Conservation (phyloP, 2,888 invertebrate genomes). For the Holacanthella duospinosa region DNA sequence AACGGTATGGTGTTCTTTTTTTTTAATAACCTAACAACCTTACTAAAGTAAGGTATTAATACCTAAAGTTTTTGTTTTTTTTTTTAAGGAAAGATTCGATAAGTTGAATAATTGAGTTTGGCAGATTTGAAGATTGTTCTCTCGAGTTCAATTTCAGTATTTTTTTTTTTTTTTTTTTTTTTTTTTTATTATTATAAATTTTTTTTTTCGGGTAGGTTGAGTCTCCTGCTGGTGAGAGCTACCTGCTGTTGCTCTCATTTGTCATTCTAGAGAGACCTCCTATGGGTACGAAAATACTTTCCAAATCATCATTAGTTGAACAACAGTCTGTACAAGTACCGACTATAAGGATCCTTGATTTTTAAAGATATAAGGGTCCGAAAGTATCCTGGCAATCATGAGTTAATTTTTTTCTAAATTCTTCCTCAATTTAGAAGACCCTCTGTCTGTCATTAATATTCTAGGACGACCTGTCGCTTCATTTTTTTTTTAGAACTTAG, state of each 20-base stretch:
- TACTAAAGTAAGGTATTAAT: too few species aligned
- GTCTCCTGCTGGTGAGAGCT: constrained; percentile 33
- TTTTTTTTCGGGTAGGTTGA: background rate
- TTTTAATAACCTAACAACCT: too few species aligned
- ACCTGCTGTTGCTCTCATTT: constrained; percentile 33
- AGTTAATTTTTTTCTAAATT: constrained; percentile 20
- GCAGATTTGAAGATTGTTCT: constrained; percentile 26
- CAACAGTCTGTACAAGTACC: background rate
- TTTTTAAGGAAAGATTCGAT: too few species aligned
- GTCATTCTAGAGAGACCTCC: constrained; percentile 27
- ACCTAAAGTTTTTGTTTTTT: too few species aligned
- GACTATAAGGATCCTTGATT: too few species aligned
- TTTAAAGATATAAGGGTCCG: background rate
- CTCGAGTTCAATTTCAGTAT: constrained; percentile 9
- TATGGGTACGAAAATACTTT: constrained; percentile 20
- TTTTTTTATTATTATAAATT: too few species aligned
- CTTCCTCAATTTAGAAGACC: constrained; percentile 15
- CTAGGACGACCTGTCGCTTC: constrained; percentile 14
- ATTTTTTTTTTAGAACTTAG: constrained; percentile 1
- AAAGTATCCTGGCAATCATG: background rate
- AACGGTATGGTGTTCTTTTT: too few species aligned
- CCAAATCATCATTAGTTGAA: constrained; percentile 22
- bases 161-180: too few species aligned
- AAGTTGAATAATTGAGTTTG: constrained; percentile 12
- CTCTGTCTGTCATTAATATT: constrained; percentile 29